phyloP scores from a whole-genome alignment of 2,888 invertebrate genomes.

The Plutella xylostella region DNA sequence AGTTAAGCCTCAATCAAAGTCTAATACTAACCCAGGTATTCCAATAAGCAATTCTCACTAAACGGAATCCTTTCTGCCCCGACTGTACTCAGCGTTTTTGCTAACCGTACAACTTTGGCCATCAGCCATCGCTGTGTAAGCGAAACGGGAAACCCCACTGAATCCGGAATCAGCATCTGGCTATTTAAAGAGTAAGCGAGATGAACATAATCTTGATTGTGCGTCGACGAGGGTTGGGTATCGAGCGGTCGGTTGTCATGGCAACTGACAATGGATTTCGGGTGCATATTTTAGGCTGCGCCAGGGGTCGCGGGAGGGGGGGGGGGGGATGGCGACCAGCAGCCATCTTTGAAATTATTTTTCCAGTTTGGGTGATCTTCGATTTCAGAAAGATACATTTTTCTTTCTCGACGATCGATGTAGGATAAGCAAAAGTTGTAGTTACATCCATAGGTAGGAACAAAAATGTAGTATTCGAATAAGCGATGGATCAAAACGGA shows the following conservation, averaged over 20 bases:
- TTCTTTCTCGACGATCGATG: constrained; percentile 32
- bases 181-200: constrained; percentile 55
- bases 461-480: no score
- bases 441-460: no score
- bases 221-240: constrained; percentile 44
- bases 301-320: constrained; percentile 35
- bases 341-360: constrained; percentile 70
- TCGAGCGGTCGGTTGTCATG: constrained; percentile 65
- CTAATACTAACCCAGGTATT: neutral
- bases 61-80: constrained; percentile 3
- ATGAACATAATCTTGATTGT: constrained; percentile 51
- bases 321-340: constrained; percentile 41
- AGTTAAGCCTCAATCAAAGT: no score
- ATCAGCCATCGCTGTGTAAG: constrained; percentile 51
- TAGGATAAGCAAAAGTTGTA: constrained; percentile 31
- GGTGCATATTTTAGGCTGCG: constrained; percentile 71
- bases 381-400: constrained; percentile 39
- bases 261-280: constrained; percentile 70
- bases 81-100: constrained; percentile 35
- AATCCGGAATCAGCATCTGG: constrained; percentile 50
- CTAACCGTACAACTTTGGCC: constrained; percentile 59
- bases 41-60: constrained; percentile 4
- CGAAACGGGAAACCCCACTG: constrained; percentile 36
- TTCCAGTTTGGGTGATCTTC: constrained; percentile 61
- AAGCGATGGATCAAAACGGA: no score